Conservation (phyloP, 1,140 invertebrate species). For the Polypedilum vanderplanki region DNA sequence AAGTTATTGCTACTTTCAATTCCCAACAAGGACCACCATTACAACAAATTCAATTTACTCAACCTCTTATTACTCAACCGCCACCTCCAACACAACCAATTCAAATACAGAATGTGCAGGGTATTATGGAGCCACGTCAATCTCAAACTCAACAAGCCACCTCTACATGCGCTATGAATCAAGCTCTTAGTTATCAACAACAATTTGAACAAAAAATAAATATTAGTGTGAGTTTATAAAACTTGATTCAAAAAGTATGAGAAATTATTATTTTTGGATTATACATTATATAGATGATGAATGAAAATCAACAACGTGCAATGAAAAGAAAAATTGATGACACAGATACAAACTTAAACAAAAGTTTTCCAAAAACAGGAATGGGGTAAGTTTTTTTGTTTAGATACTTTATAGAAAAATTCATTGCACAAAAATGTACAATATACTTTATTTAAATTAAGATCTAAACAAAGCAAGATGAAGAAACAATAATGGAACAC, state of each 20-base stretch:
- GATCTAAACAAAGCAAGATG: too few species aligned
- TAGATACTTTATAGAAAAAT: too few species aligned
- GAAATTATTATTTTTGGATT: too few species aligned
- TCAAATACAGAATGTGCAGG: neutral
- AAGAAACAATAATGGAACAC: too few species aligned
- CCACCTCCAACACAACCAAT: neutral
- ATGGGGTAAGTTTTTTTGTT: neutral
- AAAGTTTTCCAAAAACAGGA: neutral
- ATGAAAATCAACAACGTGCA: neutral
- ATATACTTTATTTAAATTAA: too few species aligned
- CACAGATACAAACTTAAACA: neutral
- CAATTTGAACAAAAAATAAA: neutral
- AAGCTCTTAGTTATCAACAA: neutral
- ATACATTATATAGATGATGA: too few species aligned
- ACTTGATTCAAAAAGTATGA: too few species aligned
- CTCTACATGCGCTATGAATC: neutral
- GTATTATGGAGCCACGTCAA: neutral
- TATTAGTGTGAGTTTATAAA: neutral
- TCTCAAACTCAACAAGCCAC: neutral
- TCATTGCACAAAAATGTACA: too few species aligned
- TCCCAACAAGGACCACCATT: neutral
- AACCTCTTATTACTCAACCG: neutral
- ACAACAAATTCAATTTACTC: neutral
- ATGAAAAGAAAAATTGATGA: conserved; percentile 6
- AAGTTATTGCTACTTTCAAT: neutral